phyloP scores from a whole-genome alignment of 2,888 invertebrate species.

The Allygus modestus region DNA sequence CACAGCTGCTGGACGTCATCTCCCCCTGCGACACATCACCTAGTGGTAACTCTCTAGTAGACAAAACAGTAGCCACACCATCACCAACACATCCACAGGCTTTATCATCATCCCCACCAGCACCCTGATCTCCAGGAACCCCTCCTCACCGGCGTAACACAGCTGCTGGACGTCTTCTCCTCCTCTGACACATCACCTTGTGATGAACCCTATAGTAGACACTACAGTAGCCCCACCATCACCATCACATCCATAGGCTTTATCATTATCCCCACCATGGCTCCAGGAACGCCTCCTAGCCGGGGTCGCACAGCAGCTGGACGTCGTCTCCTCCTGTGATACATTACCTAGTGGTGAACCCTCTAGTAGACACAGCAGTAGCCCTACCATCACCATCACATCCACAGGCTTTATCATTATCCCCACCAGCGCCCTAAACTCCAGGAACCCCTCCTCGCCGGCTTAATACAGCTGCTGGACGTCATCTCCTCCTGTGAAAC shows the following conservation, averaged over 20 bases:
- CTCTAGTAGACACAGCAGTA: slow-evolving; percentile 97
- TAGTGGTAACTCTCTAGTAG: slow-evolving; percentile 86
- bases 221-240: slow-evolving; percentile 93
- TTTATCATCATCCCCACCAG: slow-evolving; percentile 91
- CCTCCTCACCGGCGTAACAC: slow-evolving; percentile 98
- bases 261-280: slow-evolving; percentile 86
- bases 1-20: slow-evolving; percentile 97
- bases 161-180: slow-evolving; percentile 99
- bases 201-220: slow-evolving; percentile 88
- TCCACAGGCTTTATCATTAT: slow-evolving; percentile 99
- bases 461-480: slow-evolving; percentile 99
- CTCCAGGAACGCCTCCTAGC: slow-evolving; percentile 95
- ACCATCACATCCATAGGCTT: slow-evolving; percentile 97
- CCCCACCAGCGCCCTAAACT: slow-evolving; percentile 23
- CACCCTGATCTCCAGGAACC: slow-evolving; percentile 82
- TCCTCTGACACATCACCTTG: slow-evolving; percentile 77
- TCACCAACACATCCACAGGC: slow-evolving; percentile 96
- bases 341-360: slow-evolving; percentile 74
- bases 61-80: slow-evolving; percentile 92
- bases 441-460: slow-evolving; percentile 97
- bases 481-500: slow-evolving; percentile 92
- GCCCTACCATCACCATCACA: slow-evolving; percentile 95
- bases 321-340: slow-evolving; percentile 96
- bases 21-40: slow-evolving; percentile 82
- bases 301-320: slow-evolving; percentile 98